Evolutionary conservation across 2,113 vertebrate species (phyloP).

Genomic region (Myxocyprinus asiaticus): DNA sequence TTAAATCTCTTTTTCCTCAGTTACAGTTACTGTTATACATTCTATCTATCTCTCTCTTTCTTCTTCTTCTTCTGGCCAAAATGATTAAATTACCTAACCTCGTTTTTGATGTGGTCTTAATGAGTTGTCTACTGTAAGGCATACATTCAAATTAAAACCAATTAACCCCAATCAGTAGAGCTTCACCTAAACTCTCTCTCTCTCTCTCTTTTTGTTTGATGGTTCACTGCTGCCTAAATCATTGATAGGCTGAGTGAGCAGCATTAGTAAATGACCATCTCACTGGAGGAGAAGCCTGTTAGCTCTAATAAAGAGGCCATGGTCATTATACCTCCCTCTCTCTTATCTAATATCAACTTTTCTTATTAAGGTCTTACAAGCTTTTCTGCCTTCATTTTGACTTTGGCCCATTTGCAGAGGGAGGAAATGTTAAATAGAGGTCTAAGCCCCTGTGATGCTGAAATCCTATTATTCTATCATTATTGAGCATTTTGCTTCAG

Average conservation of each 20-base stretch:
- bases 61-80: background rate
- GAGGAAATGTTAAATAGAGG: conserved; percentile 63
- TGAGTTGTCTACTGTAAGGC: conserved; percentile 84
- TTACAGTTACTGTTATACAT: background rate
- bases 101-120: conserved; percentile 80
- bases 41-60: background rate
- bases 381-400: conserved; percentile 72
- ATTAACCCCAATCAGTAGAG: conserved; percentile 97
- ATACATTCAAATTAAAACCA: conserved; percentile 98
- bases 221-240: conserved; percentile 86
- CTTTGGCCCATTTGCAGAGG: conserved; percentile 70
- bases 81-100: conserved; percentile 78
- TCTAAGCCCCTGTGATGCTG: conserved; percentile 71
- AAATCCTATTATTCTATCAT: conserved; percentile 76
- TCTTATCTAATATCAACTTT: conserved; percentile 69
- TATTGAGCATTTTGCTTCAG: conserved; percentile 66
- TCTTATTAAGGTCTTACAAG: conserved; percentile 71
- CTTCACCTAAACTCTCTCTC: conserved; percentile 78
- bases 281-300: conserved; percentile 78
- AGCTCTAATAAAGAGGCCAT: conserved; percentile 75
- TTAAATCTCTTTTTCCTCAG: background rate
- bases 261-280: conserved; percentile 88
- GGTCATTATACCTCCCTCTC: conserved; percentile 67
- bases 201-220: conserved; percentile 75
- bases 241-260: conserved; percentile 91